phyloP scores from a whole-genome alignment of 1,140 invertebrate genomes.

The Eciton burchellii region DNA sequence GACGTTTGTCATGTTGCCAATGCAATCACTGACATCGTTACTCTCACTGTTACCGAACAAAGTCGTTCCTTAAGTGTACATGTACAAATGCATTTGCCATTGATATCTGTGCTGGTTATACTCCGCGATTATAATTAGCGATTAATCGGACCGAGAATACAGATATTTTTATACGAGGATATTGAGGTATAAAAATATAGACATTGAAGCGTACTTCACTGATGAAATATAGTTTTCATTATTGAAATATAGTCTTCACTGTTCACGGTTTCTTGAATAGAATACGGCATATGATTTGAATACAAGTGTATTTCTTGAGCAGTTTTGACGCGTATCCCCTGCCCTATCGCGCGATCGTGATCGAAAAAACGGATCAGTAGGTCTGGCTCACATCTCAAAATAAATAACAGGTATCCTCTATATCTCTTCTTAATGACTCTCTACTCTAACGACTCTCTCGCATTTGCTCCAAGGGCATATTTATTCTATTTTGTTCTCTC shows the following conservation, averaged over 20 bases:
- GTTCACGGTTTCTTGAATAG: too few relatives aligned
- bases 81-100: constrained; percentile 31
- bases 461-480: constrained; percentile 6
- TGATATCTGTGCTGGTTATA: not conserved
- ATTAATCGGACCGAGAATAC: constrained; percentile 74
- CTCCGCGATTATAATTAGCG: constrained; percentile 78
- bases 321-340: constrained; percentile 1
- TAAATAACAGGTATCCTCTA: constrained; percentile 76
- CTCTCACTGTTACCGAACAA: constrained; percentile 49
- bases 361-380: constrained; percentile 80
- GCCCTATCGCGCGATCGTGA: not conserved
- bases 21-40: constrained; percentile 57
- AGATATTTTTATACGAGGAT: constrained; percentile 67
- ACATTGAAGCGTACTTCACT: too few relatives aligned
- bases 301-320: not conserved
- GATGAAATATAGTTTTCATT: too few relatives aligned
- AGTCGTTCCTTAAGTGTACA: constrained; percentile 20
- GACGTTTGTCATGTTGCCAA: constrained; percentile 54
- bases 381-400: constrained; percentile 77
- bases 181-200: constrained; percentile 59
- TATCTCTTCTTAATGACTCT: constrained; percentile 1
- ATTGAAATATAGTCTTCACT: too few relatives aligned
- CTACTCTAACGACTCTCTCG: not conserved
- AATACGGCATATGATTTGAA: too few relatives aligned
- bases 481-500: not conserved